Conservation (phyloP, 23 tunicate species). For the Ascidia mentula region DNA sequence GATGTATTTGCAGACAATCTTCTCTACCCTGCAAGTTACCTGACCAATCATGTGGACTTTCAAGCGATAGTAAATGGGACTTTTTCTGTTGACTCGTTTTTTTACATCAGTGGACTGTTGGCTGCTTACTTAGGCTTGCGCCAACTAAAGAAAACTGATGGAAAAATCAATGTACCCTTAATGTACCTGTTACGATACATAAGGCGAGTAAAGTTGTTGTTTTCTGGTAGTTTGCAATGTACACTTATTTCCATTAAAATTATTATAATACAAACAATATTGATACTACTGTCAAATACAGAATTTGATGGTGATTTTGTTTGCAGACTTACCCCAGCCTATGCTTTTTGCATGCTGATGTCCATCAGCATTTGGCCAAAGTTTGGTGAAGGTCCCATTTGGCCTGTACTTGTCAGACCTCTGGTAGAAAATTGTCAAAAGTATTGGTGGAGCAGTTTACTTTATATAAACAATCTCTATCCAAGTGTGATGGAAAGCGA, state of each 20-base stretch:
- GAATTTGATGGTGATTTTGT: not conserved
- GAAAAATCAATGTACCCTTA: slow-evolving; percentile 51
- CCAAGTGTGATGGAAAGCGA: slow-evolving; percentile 41
- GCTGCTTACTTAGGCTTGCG: slow-evolving; percentile 55
- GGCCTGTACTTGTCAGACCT: not conserved
- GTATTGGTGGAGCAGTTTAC: slow-evolving; percentile 90
- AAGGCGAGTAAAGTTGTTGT: no score
- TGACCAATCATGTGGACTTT: slow-evolving; percentile 26
- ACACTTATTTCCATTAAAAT: no score
- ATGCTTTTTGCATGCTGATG: slow-evolving; percentile 48
- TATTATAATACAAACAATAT: not conserved
- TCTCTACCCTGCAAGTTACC: not conserved
- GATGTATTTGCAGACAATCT: not conserved
- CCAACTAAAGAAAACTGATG: slow-evolving; percentile 24
- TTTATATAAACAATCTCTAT: slow-evolving; percentile 89
- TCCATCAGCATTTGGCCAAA: slow-evolving; percentile 44
- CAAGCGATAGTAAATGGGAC: slow-evolving; percentile 62
- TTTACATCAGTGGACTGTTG: slow-evolving; percentile 66
- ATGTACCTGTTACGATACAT: slow-evolving; percentile 69
- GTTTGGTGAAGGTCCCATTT: slow-evolving; percentile 61
- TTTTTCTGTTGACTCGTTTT: slow-evolving; percentile 71
- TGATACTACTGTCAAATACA: not conserved
- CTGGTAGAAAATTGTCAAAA: slow-evolving; percentile 40
- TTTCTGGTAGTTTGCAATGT: no score
- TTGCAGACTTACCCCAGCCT: slow-evolving; percentile 75